These are phyloP conservation scores for Phalacrocorax aristotelis DNA, from an alignment of 2,113 vertebrate species.

Conservation along the genomic window DNA sequence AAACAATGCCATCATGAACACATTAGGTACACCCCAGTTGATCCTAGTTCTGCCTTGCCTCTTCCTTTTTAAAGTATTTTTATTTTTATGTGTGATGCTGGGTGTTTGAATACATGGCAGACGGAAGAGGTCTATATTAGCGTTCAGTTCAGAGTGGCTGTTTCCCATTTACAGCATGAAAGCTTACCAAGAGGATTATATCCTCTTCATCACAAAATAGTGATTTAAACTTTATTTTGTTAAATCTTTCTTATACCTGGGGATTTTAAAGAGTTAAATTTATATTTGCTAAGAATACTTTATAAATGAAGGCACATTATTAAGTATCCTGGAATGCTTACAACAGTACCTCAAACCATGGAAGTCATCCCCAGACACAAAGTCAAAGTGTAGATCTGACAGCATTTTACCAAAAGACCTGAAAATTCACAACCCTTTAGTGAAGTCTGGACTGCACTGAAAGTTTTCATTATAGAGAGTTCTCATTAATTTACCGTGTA, in stretches of 20 bases:
- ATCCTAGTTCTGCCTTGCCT: background rate
- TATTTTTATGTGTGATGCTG: background rate
- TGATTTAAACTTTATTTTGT: background rate
- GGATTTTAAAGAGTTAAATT: background rate
- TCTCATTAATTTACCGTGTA: background rate
- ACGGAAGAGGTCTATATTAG: background rate
- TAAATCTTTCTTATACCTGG: background rate
- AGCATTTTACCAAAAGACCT: background rate
- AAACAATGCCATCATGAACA: background rate
- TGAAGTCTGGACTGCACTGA: background rate
- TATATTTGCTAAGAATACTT: background rate
- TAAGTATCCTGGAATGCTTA: background rate
- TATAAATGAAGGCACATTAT: background rate
- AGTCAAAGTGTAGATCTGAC: background rate
- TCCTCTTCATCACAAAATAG: background rate
- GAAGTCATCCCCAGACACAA: background rate
- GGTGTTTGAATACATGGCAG: background rate
- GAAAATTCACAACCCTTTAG: background rate
- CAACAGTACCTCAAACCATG: background rate
- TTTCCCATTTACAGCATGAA: background rate
- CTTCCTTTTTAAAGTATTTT: background rate
- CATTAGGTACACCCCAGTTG: background rate
- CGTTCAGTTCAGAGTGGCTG: background rate
- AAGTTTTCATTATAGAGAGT: background rate
- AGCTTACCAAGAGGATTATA: background rate